Conservation (phyloP, 2,888 invertebrate species). For the Xanthorhoe designata region DNA sequence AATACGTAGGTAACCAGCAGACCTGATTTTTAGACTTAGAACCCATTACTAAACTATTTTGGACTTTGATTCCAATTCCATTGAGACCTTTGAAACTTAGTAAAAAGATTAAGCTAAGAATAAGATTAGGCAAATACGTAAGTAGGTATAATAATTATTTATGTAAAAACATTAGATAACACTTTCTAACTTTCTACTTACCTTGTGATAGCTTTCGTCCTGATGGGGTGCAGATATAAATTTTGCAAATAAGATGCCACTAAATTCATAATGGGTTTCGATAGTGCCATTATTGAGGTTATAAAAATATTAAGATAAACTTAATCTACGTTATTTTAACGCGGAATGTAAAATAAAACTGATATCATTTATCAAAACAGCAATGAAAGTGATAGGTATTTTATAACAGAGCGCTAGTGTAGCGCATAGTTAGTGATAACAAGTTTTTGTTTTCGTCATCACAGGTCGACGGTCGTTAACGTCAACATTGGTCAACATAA, state of each 20-base stretch:
- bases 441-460: constrained; percentile 18
- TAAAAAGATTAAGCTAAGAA: not conserved
- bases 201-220: constrained; percentile 93
- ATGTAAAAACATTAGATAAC: not conserved
- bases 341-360: constrained; percentile 32
- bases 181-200: constrained; percentile 65
- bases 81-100: constrained; percentile 18
- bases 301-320: constrained; percentile 8
- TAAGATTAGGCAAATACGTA: constrained; percentile 8
- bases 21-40: no score
- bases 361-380: constrained; percentile 42
- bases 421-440: constrained; percentile 6
- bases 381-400: constrained; percentile 19
- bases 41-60: constrained; percentile 4
- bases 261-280: constrained; percentile 89
- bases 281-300: constrained; percentile 86
- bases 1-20: not conserved
- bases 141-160: not conserved
- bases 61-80: constrained; percentile 19
- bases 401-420: constrained; percentile 27
- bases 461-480: no score
- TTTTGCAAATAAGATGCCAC: constrained; percentile 90
- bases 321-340: constrained; percentile 27
- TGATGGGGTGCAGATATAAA: constrained; percentile 90
- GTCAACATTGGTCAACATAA: no score